Percentiles rank a stretch among this genome's conserved stretches.
Evolutionary conservation across 2,888 invertebrate species (phyloP).

Genomic region (Tribolium freemani): DNA sequence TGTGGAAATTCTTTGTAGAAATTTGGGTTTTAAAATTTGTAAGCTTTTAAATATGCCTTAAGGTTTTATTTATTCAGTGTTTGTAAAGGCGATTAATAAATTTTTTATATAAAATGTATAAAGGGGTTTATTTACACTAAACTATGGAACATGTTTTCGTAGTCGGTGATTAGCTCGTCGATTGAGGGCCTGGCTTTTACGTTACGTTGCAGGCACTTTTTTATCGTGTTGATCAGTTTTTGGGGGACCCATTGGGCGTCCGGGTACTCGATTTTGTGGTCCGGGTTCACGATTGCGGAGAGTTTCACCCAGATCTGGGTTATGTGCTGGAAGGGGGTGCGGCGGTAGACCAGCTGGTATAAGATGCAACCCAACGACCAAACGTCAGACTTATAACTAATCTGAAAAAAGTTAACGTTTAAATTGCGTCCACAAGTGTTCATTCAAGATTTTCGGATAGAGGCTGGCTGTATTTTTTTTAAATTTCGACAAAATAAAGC

Average conservation of each 20-base stretch:
- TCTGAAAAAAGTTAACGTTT: constrained; percentile 69
- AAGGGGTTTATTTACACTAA: constrained; percentile 17
- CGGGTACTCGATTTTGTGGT: constrained; percentile 82
- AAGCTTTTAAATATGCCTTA: neutral
- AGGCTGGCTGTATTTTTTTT: too few species aligned
- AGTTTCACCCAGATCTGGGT: constrained; percentile 52
- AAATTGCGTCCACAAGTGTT: too few species aligned
- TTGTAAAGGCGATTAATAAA: neutral
- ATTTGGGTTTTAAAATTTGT: neutral
- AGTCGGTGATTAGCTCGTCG: constrained; percentile 75
- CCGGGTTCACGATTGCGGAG: constrained; percentile 57
- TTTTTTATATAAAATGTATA: constrained; percentile 4
- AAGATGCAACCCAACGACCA: constrained; percentile 98
- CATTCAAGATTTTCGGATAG: too few species aligned
- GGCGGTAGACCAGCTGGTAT: constrained; percentile 91
- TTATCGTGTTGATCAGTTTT: constrained; percentile 75
- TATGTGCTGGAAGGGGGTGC: constrained; percentile 92
- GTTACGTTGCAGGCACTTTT: constrained; percentile 81
- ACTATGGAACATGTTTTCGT: constrained; percentile 48
- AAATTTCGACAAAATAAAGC: too few species aligned
- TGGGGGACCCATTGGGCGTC: constrained; percentile 71
- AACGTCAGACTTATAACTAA: constrained; percentile 93
- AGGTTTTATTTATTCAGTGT: constrained; percentile 18
- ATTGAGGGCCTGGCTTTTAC: constrained; percentile 82
- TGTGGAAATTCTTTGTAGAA: constrained; percentile 45